A percentile compares a stretch with the other conserved stretches of the same genome.
phyloP scores from a whole-genome alignment of 2,888 invertebrate species.

The Theretra japonica region DNA sequence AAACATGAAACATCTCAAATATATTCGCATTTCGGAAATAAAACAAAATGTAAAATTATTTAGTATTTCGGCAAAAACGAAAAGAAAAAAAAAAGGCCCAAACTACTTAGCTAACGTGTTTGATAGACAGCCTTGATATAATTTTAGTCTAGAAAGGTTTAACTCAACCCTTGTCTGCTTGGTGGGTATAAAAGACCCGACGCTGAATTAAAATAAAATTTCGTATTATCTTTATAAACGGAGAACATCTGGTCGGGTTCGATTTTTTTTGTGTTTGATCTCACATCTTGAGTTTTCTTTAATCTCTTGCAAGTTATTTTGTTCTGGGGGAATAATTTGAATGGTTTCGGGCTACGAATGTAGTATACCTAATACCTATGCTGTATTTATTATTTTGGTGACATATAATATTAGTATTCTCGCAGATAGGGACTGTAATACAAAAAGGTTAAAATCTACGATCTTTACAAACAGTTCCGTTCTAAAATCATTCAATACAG shows the following conservation, averaged over 20 bases:
- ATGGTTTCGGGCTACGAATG: background rate
- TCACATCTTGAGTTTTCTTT: background rate
- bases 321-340: background rate
- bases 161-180: conserved; percentile 13
- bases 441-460: too few species aligned
- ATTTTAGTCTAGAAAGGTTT: conserved; percentile 17
- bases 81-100: background rate
- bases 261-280: background rate
- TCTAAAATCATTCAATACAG: too few species aligned
- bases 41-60: background rate
- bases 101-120: background rate
- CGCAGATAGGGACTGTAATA: too few species aligned
- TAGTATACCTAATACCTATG: too few species aligned
- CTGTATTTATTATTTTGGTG: too few species aligned
- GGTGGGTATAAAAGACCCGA: background rate
- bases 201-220: conserved; percentile 1
- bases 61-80: background rate
- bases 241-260: background rate
- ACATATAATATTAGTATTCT: too few species aligned
- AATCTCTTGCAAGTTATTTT: background rate
- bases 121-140: conserved; percentile 5
- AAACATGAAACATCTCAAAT: background rate
- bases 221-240: background rate
- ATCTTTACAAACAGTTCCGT: too few species aligned
- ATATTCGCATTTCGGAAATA: too few species aligned